Base-by-base conservation (phyloP, 2,113 vertebrate genomes). In the Petroica traversi region DNA sequence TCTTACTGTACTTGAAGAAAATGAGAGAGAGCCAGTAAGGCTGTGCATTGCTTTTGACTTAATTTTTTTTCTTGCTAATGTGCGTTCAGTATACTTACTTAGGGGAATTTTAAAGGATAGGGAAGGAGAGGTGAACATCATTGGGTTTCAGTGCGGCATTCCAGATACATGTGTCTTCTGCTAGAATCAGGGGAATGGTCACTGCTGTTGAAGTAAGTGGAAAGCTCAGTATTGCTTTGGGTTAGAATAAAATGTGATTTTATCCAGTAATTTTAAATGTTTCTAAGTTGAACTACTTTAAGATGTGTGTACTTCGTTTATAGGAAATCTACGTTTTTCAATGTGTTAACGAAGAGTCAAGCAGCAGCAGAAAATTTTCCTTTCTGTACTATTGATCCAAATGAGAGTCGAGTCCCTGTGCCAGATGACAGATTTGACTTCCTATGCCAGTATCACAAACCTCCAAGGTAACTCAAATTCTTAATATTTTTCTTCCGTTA, bases 321-420 rank as follows among this genome's bases (percentile, higher is more conserved):
- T 97, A 99, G 99, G 98, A 99, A 99, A 97, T 99, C 99, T 14
- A 99, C 99, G 2, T 99, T 99, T 98, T 99, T 99, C 97, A 99
- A 99, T 78, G 99, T 99, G 69, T 97, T 99, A 97, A 99, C 99
- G 57, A 99, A 99, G 97, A 99, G 98, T 97, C 99, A 99, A 93
- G 98, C 98, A 4, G 98, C 99, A 73, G 99, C 99, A 51, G 99
- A 99, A 96, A 99, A 99, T 86, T 99, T 99, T 94, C 99, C 99
- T 59, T 99, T 99, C 98, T 99, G 99, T 98, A 99, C 99, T 93
- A 99, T 99, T 97, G 99, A 99, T 98, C 99, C 99, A 95, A 99
- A 99, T 93, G 99, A 99, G 98, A 99, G 99, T 97, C 98, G 99
- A 97, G 99, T 99, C 66, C 99, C 99, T 96, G 98, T 99, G 97